Percentiles rank a stretch among this genome's conserved stretches.
Evolutionary conservation across 2,888 invertebrate species (phyloP).

Genomic region (Tricholauxania praeusta): DNA sequence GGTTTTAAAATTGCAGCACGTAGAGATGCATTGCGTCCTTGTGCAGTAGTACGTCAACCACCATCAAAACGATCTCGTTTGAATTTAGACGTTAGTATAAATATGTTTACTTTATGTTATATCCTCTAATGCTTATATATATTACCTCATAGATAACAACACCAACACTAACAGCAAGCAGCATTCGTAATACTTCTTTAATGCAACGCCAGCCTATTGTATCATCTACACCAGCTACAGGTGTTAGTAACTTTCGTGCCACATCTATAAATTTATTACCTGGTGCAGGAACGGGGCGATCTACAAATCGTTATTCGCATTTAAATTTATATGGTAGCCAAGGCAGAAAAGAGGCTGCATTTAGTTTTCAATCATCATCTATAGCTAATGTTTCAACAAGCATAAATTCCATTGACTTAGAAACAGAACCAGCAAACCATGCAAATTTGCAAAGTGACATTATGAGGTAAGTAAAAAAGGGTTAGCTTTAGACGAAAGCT

Average conservation of each 20-base stretch:
- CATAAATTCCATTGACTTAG: slow-evolving; percentile 54
- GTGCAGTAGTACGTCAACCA: slow-evolving; percentile 42
- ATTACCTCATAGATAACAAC: slow-evolving; percentile 1
- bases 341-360: slow-evolving; percentile 57
- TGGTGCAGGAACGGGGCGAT: slow-evolving; percentile 27
- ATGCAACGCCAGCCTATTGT: slow-evolving; percentile 47
- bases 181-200: slow-evolving; percentile 46
- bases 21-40: slow-evolving; percentile 30
- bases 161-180: slow-evolving; percentile 5
- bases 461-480: slow-evolving; percentile 35
- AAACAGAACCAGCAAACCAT: slow-evolving; percentile 42
- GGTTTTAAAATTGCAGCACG: slow-evolving; percentile 26
- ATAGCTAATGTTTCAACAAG: slow-evolving; percentile 19
- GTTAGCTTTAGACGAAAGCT: background rate
- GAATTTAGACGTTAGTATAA: slow-evolving; percentile 47
- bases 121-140: slow-evolving; percentile 12
- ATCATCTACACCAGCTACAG: slow-evolving; percentile 48
- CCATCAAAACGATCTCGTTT: slow-evolving; percentile 48
- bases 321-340: slow-evolving; percentile 54
- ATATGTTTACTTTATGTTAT: background rate
- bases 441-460: background rate
- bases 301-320: slow-evolving; percentile 48
- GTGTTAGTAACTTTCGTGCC: slow-evolving; percentile 34
- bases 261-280: slow-evolving; percentile 34
- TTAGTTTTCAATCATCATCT: slow-evolving; percentile 49